Base-by-base conservation (phyloP, 2,113 vertebrate species). In the Orientallactaga bullata region DNA sequence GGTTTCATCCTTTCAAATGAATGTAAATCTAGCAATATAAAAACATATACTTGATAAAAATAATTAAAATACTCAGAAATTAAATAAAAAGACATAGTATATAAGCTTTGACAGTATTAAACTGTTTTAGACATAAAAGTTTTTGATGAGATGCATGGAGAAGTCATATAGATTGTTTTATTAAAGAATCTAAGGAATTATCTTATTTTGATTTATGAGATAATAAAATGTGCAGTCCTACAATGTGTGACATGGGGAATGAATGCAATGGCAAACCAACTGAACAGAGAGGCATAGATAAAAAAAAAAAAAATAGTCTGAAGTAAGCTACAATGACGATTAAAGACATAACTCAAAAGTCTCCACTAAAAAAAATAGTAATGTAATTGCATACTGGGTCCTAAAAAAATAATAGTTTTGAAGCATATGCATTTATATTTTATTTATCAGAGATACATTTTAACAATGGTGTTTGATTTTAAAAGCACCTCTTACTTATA, bases 1-100 rank as follows among this genome's bases (percentile, higher is more conserved):
- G 55, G 79, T 68, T 89, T 72, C 83, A 86, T 84, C 80, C 8
- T 3, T 93, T 80, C 37, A 81, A 68, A 24, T 84, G 4, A 93
- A 82, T 66, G 0, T 2, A 73, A 2, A 74, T 85, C 32, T 17
- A 51, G 0, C 13, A 89, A 73, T 88, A 83, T 5, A 88, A n/a
- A n/a, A n/a, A 61, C 7, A 66, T 90, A 2, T 35, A 78, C 1
- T 80, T 15, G 28, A 72, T 55, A 32, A 8, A 79, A 84, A 80
- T 32, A 79, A 94, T 37, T 73, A 68, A 78, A 94, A 68, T 73
- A 63, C 73, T 55, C 68, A 66, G 3, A 2, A 84, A 61, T 72
- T 51, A 2, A 84, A 51, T 7, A 10, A 32, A 86, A 65, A 60
- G 30, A 58, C 7, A 72, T 65, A 81, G 88, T 26, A 90, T 11